Conservation (phyloP, 2,113 vertebrate species). For the Carollia perspicillata region DNA sequence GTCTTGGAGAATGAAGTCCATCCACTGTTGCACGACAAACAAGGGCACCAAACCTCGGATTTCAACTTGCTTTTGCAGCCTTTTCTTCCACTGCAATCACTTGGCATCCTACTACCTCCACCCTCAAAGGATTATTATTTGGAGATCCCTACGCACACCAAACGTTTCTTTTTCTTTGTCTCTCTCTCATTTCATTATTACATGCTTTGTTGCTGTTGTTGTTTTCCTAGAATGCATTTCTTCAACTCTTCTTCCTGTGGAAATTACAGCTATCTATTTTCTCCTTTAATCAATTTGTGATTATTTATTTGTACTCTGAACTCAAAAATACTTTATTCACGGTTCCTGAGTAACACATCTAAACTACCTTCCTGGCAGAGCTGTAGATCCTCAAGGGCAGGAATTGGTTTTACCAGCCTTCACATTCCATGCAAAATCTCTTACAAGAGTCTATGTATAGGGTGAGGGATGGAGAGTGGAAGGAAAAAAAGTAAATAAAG, state of each 20-base stretch:
- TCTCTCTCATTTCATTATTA: not conserved
- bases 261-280: not conserved
- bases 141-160: not conserved
- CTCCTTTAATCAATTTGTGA: not conserved
- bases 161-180: not conserved
- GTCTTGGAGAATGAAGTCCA: not conserved
- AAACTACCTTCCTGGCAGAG: not conserved
- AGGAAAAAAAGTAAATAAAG: not conserved
- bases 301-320: constrained; percentile 36
- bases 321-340: not conserved
- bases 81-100: not conserved
- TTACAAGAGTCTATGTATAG: not conserved
- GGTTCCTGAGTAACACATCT: not conserved
- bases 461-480: not conserved
- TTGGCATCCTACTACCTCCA: not conserved
- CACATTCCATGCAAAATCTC: not conserved
- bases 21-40: not conserved
- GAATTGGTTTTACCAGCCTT: not conserved
- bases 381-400: not conserved
- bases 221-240: not conserved
- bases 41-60: not conserved
- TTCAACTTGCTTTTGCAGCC: not conserved
- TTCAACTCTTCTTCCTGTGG: not conserved
- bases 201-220: not conserved
- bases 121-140: not conserved